Evolutionary conservation across 2,113 vertebrate species (phyloP).

Genomic region (Mobula hypostoma): DNA sequence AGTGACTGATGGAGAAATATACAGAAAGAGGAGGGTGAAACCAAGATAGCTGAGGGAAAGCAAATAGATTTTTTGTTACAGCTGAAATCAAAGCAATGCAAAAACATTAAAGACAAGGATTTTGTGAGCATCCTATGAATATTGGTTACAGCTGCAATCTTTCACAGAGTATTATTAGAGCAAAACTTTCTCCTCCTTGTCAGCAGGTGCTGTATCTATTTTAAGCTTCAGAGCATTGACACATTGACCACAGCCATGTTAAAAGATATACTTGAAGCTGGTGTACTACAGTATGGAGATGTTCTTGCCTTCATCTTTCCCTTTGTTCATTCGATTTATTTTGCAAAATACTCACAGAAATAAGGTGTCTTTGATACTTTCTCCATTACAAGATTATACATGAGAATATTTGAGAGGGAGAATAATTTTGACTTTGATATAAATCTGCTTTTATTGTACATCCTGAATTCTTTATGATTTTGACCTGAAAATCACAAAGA

Average conservation of each 20-base stretch:
- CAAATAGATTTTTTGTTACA: background rate
- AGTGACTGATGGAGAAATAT: background rate
- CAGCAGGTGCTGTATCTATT: background rate
- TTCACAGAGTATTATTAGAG: no score
- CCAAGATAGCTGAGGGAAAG: background rate
- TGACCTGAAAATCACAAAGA: background rate
- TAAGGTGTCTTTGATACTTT: background rate
- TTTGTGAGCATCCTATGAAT: no score
- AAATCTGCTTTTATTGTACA: background rate
- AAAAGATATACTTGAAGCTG: background rate
- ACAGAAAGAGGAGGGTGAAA: background rate
- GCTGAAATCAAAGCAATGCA: background rate
- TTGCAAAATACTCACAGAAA: background rate
- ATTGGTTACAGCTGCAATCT: no score
- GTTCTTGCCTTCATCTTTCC: background rate
- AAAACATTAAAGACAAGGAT: background rate
- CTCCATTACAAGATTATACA: background rate
- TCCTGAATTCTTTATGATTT: background rate
- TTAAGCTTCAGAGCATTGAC: background rate
- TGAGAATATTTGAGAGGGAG: background rate
- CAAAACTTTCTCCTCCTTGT: background rate
- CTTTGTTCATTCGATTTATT: background rate
- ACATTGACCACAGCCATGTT: background rate
- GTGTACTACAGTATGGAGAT: background rate
- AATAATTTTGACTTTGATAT: constrained; percentile 13